Evolutionary conservation across 2,888 invertebrate species (phyloP).

Genomic region (Hirtodrosophila cameraria): DNA sequence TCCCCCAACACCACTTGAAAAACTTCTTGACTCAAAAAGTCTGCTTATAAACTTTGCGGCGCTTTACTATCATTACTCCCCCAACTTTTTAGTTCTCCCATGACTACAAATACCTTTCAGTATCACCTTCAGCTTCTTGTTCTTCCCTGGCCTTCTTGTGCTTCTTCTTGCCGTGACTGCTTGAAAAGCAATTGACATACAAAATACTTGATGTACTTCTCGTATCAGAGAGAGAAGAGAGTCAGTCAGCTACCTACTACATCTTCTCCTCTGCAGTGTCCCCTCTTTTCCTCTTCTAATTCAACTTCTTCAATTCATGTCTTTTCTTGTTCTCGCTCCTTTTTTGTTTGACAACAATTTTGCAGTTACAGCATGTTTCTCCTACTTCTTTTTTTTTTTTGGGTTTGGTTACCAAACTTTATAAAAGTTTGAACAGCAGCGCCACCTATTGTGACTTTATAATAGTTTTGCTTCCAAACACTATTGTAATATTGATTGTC

Average conservation of each 20-base stretch:
- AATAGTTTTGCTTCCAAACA: conserved; percentile 33
- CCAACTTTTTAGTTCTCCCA: background rate
- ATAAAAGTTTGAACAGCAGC: conserved; percentile 34
- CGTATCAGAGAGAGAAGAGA: conserved; percentile 27
- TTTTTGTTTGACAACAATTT: conserved; percentile 45
- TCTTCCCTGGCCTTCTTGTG: conserved; percentile 1
- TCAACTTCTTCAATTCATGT: conserved; percentile 39
- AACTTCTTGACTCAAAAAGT: conserved; percentile 38
- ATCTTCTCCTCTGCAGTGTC: conserved; percentile 1
- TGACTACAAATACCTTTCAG: background rate
- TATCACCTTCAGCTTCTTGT: conserved; percentile 18
- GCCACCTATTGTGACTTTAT: conserved; percentile 39
- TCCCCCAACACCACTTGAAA: conserved; percentile 12
- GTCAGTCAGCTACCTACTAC: conserved; percentile 26
- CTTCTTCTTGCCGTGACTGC: conserved; percentile 63
- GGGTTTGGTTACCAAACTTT: conserved; percentile 38
- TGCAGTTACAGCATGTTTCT: conserved; percentile 47
- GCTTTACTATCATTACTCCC: conserved; percentile 18
- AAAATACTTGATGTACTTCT: conserved; percentile 69
- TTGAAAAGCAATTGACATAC: conserved; percentile 78
- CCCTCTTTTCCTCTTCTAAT: background rate
- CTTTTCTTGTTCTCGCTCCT: conserved; percentile 26
- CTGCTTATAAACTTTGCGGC: conserved; percentile 49
- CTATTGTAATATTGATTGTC: conserved; percentile 17
- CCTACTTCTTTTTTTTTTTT: conserved; percentile 9